Evolutionary conservation across 2,113 vertebrate species (phyloP).

Genomic region (Ornithorhynchus anatinus): DNA sequence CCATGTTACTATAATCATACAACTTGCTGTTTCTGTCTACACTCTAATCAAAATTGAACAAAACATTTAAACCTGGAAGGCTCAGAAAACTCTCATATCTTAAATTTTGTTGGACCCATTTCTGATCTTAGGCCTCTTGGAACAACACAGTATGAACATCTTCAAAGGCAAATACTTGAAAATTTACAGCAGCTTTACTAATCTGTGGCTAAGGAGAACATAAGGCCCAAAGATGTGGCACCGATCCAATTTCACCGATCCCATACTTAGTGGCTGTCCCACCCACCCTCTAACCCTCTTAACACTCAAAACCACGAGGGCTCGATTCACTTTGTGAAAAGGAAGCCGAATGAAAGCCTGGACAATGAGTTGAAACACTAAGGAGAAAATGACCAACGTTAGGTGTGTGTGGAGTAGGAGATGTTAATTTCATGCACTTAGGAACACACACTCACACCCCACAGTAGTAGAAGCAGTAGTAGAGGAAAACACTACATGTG

Average conservation of each 20-base stretch:
- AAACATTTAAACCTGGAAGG: not conserved
- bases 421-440: conserved; percentile 99
- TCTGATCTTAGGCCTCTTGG: conserved; percentile 36
- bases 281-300: conserved; percentile 72
- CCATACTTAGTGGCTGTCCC: conserved; percentile 66
- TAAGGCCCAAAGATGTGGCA: conserved; percentile 65
- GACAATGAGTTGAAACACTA: conserved; percentile 85
- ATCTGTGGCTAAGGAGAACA: conserved; percentile 50
- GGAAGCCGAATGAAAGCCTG: conserved; percentile 89
- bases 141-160: conserved; percentile 42
- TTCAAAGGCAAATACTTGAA: conserved; percentile 95
- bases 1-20: conserved; percentile 17
- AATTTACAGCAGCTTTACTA: conserved; percentile 83
- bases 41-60: not conserved
- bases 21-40: too few species aligned
- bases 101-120: conserved; percentile 35
- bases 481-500: conserved; percentile 99
- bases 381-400: conserved; percentile 89
- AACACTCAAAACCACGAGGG: conserved; percentile 77
- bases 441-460: conserved; percentile 99
- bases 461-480: conserved; percentile 99
- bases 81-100: conserved; percentile 24
- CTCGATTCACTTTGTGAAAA: conserved; percentile 84
- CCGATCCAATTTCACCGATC: conserved; percentile 80
- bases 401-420: conserved; percentile 88